Conservation (phyloP, 2,797 vertebrate species). For the Helostoma temminkii region DNA sequence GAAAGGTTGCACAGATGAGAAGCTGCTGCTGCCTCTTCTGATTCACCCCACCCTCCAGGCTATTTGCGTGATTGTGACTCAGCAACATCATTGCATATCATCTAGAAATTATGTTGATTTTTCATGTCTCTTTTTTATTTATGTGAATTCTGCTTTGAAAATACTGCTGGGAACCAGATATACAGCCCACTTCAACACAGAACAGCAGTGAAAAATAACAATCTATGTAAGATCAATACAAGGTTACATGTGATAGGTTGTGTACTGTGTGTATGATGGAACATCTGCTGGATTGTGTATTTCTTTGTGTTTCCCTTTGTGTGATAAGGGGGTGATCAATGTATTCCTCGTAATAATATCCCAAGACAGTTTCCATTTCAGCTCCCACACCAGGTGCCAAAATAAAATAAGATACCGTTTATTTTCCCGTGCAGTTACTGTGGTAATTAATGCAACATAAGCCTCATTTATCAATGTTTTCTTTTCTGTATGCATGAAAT, state of each 20-base stretch:
- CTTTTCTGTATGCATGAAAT: constrained; percentile 34
- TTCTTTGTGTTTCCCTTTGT: constrained; percentile 15
- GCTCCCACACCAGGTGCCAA: constrained; percentile 44
- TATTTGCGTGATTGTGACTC: constrained; percentile 34
- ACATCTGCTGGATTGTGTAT: constrained; percentile 11
- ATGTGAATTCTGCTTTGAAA: constrained; percentile 12
- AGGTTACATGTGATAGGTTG: constrained; percentile 9
- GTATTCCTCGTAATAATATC: constrained; percentile 25
- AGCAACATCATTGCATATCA: constrained; percentile 37
- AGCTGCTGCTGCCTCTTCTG: constrained; percentile 33
- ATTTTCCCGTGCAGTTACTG: constrained; percentile 47
- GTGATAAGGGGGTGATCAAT: constrained; percentile 55
- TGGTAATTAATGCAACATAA: constrained; percentile 57
- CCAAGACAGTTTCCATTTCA: constrained; percentile 47
- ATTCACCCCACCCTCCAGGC: constrained; percentile 24
- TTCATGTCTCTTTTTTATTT: background rate
- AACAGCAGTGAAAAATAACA: constrained; percentile 34
- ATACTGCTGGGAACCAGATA: constrained; percentile 2
- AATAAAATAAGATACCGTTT: constrained; percentile 62
- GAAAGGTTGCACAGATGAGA: constrained; percentile 22
- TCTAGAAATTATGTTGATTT: constrained; percentile 18
- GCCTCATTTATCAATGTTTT: constrained; percentile 57
- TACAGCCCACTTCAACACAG: constrained; percentile 1
- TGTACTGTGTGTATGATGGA: constrained; percentile 26
- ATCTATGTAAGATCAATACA: constrained; percentile 45